Base-by-base conservation (phyloP, 2,888 invertebrate genomes). In the Ceraclea dissimilis region DNA sequence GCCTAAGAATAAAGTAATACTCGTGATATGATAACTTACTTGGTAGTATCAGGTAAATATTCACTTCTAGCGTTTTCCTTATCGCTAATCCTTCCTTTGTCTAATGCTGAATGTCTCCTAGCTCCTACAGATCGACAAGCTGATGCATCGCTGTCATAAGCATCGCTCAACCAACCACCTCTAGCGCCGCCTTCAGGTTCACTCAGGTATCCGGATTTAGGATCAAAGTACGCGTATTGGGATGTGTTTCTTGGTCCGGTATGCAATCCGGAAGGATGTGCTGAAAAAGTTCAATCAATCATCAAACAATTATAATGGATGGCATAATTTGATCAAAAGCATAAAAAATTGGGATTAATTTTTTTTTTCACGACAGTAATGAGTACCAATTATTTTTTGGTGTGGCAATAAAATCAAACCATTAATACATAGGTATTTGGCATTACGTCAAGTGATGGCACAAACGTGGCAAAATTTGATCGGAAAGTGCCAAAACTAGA, bases 141-240 rank as follows among this genome's bases (percentile, higher is more conserved):
- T 8, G 57, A 71, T 0, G 72, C 72, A 65, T 77, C 77, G 64
- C 76, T 76, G 63, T 77, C 76, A 63, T 76, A 76, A 1, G 75
- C 74, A 62, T 76, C 76, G 49, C 73, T 73, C 73, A 74, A 74
- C 2, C 73, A 70, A 56, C 72, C 70, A 1, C 74, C 74, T 57
- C 71, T 70, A 0, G 69, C 65, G 2, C 75, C 75, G 1, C 77
- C 77, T 56, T 78, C 78, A 0, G 78, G 78, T 61, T 78, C 78
- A 60, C 77, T 77, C 21, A 77, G 67, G 66, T 78, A 78, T 0
- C 78, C 78, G 0, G 77, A 77, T 1, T 76, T 73, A 1, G 77
- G 76, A 64, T 78, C 77, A 65, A 78, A 76, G 67, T 78, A 78
- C 1, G 76, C 76, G 65, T 77, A 78, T 62, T 78, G 78, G 0